Percentiles rank a stretch among this genome's conserved stretches.
Evolutionary conservation across 2,797 vertebrate genomes (phyloP).

Genomic region (Leuciscus waleckii): DNA sequence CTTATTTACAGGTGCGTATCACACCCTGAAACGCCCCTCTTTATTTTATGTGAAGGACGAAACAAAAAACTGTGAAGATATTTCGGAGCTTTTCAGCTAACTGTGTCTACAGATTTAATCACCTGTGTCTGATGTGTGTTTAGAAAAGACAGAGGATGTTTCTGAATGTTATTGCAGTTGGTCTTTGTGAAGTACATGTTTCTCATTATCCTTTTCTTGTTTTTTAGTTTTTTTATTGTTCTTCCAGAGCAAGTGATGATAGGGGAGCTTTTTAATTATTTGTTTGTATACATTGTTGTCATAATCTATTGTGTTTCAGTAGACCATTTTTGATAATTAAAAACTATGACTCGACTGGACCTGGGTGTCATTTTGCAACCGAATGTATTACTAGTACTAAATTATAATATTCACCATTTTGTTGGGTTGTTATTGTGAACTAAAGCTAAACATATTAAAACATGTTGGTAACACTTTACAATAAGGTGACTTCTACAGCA

Average conservation of each 20-base stretch:
- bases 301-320: conserved; percentile 86
- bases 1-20: conserved; percentile 59
- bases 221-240: conserved; percentile 70
- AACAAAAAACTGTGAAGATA: conserved; percentile 77
- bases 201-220: conserved; percentile 72
- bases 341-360: conserved; percentile 72
- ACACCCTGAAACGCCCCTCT: conserved; percentile 55
- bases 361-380: conserved; percentile 12
- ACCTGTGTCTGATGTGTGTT: conserved; percentile 77
- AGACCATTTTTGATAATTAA: conserved; percentile 86
- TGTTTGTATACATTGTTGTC: conserved; percentile 85
- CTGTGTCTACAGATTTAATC: conserved; percentile 67
- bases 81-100: conserved; percentile 73
- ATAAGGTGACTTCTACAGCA: no score
- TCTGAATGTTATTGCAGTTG: conserved; percentile 79
- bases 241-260: conserved; percentile 79
- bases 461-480: no score
- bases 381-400: background rate
- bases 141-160: conserved; percentile 71
- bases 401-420: background rate
- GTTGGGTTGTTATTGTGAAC: conserved; percentile 1
- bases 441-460: background rate
- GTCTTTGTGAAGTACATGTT: conserved; percentile 82
- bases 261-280: conserved; percentile 79
- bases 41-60: conserved; percentile 71